These are phyloP conservation scores for Elysia chlorotica DNA, from an alignment of 1,140 invertebrate genomes.

Conservation along the genomic window DNA sequence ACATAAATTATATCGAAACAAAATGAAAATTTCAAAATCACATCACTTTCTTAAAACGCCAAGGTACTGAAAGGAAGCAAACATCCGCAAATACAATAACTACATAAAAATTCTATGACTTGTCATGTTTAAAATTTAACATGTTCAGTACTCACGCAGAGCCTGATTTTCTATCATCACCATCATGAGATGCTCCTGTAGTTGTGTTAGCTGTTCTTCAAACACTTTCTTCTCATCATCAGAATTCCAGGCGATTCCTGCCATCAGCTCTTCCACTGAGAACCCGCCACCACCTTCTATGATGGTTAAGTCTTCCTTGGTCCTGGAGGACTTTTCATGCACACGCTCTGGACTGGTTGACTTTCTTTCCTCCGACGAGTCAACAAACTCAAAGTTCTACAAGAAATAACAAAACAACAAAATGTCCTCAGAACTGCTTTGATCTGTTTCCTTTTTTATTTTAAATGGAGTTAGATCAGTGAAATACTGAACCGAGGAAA, in stretches of 20 bases:
- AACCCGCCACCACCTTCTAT: neutral
- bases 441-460: too few relatives aligned
- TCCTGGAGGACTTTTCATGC: neutral
- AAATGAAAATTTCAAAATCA: neutral
- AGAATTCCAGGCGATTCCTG: neutral
- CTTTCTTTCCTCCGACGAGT: neutral
- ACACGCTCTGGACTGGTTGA: neutral
- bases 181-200: conserved; percentile 44
- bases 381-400: neutral
- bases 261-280: conserved; percentile 2
- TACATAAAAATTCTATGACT: neutral
- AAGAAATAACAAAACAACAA: too few relatives aligned
- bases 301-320: too few relatives aligned
- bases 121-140: neutral
- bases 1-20: neutral
- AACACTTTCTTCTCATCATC: conserved; percentile 28
- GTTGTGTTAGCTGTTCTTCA: conserved; percentile 40
- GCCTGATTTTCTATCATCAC: conserved; percentile 48
- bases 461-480: too few relatives aligned
- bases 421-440: too few relatives aligned
- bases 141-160: conserved; percentile 31
- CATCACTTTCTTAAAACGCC: too few relatives aligned
- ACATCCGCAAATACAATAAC: neutral
- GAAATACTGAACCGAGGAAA: too few relatives aligned
- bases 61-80: too few relatives aligned